Percentiles rank a stretch among this genome's conserved stretches.
Conservation (phyloP, 2,888 invertebrate species). For the Sericinus montela region DNA sequence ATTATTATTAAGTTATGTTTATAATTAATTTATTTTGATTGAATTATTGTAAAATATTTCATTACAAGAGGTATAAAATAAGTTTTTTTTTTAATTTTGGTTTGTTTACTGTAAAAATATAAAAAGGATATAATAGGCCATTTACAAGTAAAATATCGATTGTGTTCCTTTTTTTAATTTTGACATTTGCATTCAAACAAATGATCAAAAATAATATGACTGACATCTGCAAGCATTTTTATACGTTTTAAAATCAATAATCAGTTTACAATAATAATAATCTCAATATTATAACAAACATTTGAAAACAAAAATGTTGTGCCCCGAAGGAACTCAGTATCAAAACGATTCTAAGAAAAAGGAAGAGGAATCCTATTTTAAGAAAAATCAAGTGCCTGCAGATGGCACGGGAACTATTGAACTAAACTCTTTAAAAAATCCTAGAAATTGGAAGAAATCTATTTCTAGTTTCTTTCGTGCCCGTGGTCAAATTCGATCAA, state of each 20-base stretch:
- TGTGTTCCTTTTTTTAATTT: constrained; percentile 31
- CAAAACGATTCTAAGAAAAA: constrained; percentile 49
- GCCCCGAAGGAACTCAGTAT: constrained; percentile 55
- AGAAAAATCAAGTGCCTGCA: constrained; percentile 42
- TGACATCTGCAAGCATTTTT: constrained; percentile 40
- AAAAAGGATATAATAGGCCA: background rate
- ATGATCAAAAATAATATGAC: constrained; percentile 21
- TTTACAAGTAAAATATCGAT: constrained; percentile 8
- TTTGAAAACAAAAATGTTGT: constrained; percentile 49
- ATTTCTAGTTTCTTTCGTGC: constrained; percentile 63
- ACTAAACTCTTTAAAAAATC: constrained; percentile 55
- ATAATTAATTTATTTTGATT: too few species aligned
- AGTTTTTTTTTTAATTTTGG: too few species aligned
- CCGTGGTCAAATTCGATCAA: constrained; percentile 54
- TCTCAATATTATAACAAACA: constrained; percentile 31
- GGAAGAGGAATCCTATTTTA: constrained; percentile 40
- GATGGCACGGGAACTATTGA: constrained; percentile 53
- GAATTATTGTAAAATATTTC: too few species aligned
- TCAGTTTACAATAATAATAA: background rate
- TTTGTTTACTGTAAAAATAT: too few species aligned
- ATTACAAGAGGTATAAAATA: too few species aligned
- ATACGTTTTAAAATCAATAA: constrained; percentile 36
- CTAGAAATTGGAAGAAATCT: constrained; percentile 70
- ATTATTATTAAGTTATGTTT: too few species aligned
- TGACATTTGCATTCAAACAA: constrained; percentile 23